Percentiles rank a stretch among this genome's conserved stretches.
Evolutionary conservation across 2,113 vertebrate genomes (phyloP).

Genomic region (Aspiorhynchus laticeps): DNA sequence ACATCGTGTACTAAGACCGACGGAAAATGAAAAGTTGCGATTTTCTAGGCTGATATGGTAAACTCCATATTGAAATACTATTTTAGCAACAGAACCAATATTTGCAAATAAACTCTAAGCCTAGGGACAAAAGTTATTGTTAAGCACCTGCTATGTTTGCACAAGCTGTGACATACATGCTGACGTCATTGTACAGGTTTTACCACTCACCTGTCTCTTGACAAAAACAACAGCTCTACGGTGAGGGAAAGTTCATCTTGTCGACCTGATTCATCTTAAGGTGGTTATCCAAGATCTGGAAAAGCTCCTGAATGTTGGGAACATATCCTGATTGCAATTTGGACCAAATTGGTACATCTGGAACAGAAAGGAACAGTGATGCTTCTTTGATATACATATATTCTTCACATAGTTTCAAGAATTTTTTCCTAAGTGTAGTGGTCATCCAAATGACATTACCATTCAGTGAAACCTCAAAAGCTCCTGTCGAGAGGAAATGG

Average conservation of each 20-base stretch:
- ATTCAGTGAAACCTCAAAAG: conserved; percentile 76
- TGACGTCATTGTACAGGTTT: neutral
- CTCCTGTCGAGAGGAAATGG: conserved; percentile 78
- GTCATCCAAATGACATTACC: conserved; percentile 57
- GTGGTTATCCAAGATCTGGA: conserved; percentile 78
- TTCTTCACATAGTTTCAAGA: neutral
- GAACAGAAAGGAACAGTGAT: neutral
- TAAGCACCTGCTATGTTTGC: neutral
- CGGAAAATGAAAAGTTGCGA: no score
- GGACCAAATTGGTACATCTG: conserved; percentile 79
- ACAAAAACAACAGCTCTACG: conserved; percentile 59
- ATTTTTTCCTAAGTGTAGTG: neutral
- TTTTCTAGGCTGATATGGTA: no score
- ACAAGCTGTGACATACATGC: neutral
- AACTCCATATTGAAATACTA: neutral
- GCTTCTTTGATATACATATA: neutral
- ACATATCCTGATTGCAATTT: conserved; percentile 79
- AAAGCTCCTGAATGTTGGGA: conserved; percentile 79
- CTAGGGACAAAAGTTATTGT: neutral
- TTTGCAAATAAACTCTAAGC: neutral
- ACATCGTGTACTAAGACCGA: no score
- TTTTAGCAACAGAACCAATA: neutral
- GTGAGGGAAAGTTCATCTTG: conserved; percentile 65
- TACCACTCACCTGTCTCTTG: conserved; percentile 56
- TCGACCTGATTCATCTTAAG: conserved; percentile 77